phyloP scores from a whole-genome alignment of 2,888 invertebrate species.

The Drosophila pseudotalamancana region DNA sequence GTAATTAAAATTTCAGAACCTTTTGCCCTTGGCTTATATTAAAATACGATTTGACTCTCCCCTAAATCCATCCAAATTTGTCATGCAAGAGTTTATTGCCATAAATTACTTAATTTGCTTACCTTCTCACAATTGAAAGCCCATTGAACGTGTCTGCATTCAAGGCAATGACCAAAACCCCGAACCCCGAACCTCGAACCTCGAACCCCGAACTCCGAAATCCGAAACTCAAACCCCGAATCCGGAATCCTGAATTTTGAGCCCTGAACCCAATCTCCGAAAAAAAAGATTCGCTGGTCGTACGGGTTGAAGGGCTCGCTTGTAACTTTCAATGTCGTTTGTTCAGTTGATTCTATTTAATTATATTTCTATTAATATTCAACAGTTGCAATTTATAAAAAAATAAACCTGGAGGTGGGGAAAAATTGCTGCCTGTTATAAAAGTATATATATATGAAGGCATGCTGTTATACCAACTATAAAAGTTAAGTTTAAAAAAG shows the following conservation, averaged over 20 bases:
- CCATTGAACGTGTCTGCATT: conserved; percentile 43
- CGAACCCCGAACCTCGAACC: not conserved
- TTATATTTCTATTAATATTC: too few relatives aligned
- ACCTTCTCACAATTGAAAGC: conserved; percentile 61
- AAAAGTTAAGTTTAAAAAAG: too few relatives aligned
- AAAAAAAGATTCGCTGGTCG: conserved; percentile 9
- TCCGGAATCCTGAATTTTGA: too few relatives aligned
- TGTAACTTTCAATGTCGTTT: conserved; percentile 71
- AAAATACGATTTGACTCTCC: not conserved
- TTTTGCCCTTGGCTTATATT: not conserved
- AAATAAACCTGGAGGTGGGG: too few relatives aligned
- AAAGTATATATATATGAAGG: too few relatives aligned
- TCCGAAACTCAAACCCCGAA: too few relatives aligned
- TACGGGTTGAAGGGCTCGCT: conserved; percentile 49
- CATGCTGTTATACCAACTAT: too few relatives aligned
- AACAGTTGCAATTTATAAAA: too few relatives aligned
- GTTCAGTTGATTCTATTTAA: too few relatives aligned
- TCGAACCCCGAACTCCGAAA: not conserved
- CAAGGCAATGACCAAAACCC: conserved; percentile 20
- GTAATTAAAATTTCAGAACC: conserved; percentile 28
- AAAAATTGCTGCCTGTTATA: too few relatives aligned
- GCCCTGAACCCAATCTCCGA: not conserved
- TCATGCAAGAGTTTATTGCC: conserved; percentile 36
- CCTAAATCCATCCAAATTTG: too few relatives aligned
- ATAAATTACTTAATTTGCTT: conserved; percentile 72